phyloP scores from a whole-genome alignment of 2,113 vertebrate genomes.

The Gambusia holbrooki region DNA sequence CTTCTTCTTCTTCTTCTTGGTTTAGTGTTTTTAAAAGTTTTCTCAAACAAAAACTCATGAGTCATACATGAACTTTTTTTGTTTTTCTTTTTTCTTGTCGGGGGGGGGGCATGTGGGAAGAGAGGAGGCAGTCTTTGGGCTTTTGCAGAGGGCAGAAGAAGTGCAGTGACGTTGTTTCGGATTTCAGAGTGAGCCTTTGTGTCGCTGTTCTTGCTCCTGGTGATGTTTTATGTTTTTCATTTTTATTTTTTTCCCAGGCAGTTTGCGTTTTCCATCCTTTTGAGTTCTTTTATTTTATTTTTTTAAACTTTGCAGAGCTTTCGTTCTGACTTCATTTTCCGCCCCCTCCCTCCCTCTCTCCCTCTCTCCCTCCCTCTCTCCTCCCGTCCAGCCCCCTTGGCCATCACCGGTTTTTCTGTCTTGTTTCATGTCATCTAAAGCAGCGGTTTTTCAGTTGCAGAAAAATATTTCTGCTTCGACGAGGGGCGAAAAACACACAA shows the following conservation, averaged over 20 bases:
- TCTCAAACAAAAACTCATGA: conserved; percentile 58
- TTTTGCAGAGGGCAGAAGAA: conserved; percentile 47
- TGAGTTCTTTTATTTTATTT: background rate
- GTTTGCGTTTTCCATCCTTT: background rate
- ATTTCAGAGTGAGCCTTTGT: conserved; percentile 31
- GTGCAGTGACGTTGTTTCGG: conserved; percentile 56
- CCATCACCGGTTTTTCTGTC: conserved; percentile 39
- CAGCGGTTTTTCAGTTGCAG: conserved; percentile 38
- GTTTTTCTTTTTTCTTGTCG: conserved; percentile 51
- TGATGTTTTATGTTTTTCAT: conserved; percentile 38
- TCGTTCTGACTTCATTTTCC: conserved; percentile 48
- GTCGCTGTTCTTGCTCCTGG: conserved; percentile 13
- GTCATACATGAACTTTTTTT: conserved; percentile 59
- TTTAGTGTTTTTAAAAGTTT: conserved; percentile 65
- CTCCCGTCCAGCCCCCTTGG: conserved; percentile 4
- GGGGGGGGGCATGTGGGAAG: conserved; percentile 46
- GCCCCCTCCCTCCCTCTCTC: background rate
- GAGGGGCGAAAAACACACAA: conserved; percentile 20
- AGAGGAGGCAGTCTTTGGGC: conserved; percentile 43
- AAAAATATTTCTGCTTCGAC: conserved; percentile 41
- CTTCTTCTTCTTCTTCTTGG: background rate
- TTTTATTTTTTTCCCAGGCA: background rate
- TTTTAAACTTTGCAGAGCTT: conserved; percentile 31
- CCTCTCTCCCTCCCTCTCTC: too few relatives aligned
- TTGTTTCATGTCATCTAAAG: conserved; percentile 55